Evolutionary conservation across 2,113 vertebrate species (phyloP), one percentile per base, ranked within the genome.

Genomic region (Brienomyrus brachyistius): DNA sequence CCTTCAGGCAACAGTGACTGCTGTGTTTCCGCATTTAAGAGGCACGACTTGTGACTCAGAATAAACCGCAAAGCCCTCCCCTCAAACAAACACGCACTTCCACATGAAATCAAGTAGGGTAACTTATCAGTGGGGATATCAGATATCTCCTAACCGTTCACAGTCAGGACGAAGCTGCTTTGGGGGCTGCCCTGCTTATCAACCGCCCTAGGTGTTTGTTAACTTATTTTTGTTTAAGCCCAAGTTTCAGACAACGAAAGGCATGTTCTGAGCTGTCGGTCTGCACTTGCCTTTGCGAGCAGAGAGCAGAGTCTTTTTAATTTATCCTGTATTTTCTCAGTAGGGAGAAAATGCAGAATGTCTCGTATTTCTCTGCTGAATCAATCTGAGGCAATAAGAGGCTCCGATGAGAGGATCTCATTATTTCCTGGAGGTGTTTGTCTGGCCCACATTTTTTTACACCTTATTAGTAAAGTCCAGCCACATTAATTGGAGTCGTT

Each of bases 241-340:
- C 97, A 95, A 92, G 90, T 92, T 93, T 92, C 94, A 89, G 95
- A 96, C 97, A 97, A 98, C 98, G 98, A 99, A 98, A 98, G 96
- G 95, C 95, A 94, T 94, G 92, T 95, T 96, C 92, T 94, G 94
- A 96, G 95, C 94, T 95, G 95, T 94, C 92, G 94, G 94, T 91
- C 91, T 95, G 74, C 86, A 77, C 31, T 86, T 80, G 35, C 77
- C 82, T 23, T 19, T 54, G 45, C 77, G 88, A 50, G 27, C n/a
- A 70, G 31, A 13, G 62, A 66, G 62, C 62, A 27, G 62, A 4
- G 62, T 50, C 45, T 89, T 13, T 74, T 31, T 70, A 40, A 40
- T 43, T 66, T 52, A 90, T 59, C n/a, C 66, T 90, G 54, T 90
- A 62, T 91, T 91, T 91, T 50, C 80, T 66, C 74, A 80, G 74